Base-by-base conservation (phyloP, 2,888 invertebrate genomes). In the Microctonus hyperodae region DNA sequence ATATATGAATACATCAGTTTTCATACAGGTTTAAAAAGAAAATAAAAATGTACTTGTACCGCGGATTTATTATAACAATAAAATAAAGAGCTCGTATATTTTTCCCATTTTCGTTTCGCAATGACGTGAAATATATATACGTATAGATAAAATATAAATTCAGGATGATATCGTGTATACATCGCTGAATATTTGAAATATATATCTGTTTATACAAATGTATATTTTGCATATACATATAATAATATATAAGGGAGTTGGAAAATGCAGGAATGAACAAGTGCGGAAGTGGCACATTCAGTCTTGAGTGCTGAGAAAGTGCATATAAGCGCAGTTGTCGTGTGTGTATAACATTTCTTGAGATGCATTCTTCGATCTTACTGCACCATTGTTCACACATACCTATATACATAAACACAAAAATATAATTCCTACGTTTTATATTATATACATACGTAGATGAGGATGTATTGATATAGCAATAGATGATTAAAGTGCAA, bases 341-440 rank as follows among this genome's bases (percentile, higher is more conserved):
- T 73, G 70, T 70, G n/a, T n/a, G n/a, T n/a, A n/a, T n/a, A n/a
- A n/a, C n/a, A n/a, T n/a, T 68, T 70, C 70, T 72, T 61, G 69
- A 74, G 74, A 74, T 74, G 71, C 71, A 72, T 73, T 71, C 65
- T 69, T 74, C 74, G 70, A 73, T 70, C 68, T 69, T 67, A 73
- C 69, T 71, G 73, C 71, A 65, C 16, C 25, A 56, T 56, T 56
- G 16, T 6, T 20, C 31, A 25, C 13, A 23, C 51, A 23, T 11
- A 51, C 22, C 23, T 22, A 22, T 11, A 28, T n/a, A 28, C 7
- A 28, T 7, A 20, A 31, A n/a, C 20, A n/a, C 31, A 28, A n/a
- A 31, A 55, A 16, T 35, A 35, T 57, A 60, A 28, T 48, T 57
- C 16, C 22, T n/a, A 9, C 60, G 28, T 60, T 3, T n/a, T n/a